These are phyloP conservation scores for Pseudoips prasinana DNA, from an alignment of 2,888 invertebrate species.

Conservation along the genomic window DNA sequence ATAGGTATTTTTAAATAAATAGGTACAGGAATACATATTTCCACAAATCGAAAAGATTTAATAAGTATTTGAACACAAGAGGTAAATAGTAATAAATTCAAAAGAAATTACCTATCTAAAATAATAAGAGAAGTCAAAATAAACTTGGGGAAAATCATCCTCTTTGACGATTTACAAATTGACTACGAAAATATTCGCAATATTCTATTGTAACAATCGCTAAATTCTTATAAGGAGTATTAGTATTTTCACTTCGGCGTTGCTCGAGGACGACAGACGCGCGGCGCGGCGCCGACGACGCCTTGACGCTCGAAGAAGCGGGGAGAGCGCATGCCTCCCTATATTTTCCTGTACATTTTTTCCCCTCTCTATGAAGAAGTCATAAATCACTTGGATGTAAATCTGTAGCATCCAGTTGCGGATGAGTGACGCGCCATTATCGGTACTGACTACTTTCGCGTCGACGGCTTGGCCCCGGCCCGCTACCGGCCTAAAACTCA, in stretches of 20 bases:
- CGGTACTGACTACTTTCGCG: conserved; percentile 44
- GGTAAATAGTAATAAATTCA: no score
- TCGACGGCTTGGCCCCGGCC: conserved; percentile 38
- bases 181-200: conserved; percentile 20
- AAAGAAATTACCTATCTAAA: no score
- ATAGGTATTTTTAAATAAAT: no score
- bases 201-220: conserved; percentile 29
- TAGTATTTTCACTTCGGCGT: conserved; percentile 40
- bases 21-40: no score
- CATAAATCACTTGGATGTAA: conserved; percentile 80
- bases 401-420: conserved; percentile 77
- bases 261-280: conserved; percentile 11
- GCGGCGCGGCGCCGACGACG: background rate
- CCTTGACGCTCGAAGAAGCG: conserved; percentile 21
- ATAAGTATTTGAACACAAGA: no score
- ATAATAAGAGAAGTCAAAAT: no score
- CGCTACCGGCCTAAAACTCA: conserved; percentile 60
- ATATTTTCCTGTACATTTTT: conserved; percentile 68
- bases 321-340: conserved; percentile 38
- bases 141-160: no score
- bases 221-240: conserved; percentile 34
- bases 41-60: no score
- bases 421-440: conserved; percentile 81
- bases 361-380: conserved; percentile 78
- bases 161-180: conserved; percentile 27